Percentiles rank a stretch among this genome's conserved stretches.
phyloP scores from a whole-genome alignment of 2,797 vertebrate species.

The Neopelma chrysocephalum region DNA sequence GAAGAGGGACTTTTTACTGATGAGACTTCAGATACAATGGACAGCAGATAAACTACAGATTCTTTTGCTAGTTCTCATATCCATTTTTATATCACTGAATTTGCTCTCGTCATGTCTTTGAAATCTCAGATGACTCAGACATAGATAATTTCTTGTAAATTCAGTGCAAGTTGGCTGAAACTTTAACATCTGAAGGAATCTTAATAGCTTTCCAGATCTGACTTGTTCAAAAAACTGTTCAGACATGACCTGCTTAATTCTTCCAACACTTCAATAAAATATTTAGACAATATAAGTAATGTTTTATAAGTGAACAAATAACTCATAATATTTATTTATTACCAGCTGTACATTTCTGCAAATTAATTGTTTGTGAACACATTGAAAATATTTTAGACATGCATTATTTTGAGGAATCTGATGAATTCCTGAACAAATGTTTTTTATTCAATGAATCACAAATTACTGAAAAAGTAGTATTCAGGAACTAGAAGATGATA shows the following conservation, averaged over 20 bases:
- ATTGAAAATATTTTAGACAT: background rate
- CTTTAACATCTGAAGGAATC: slow-evolving; percentile 8
- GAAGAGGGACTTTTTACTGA: background rate
- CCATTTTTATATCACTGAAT: background rate
- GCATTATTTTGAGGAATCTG: background rate
- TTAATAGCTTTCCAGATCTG: slow-evolving; percentile 50
- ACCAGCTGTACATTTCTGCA: background rate
- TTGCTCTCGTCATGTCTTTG: background rate
- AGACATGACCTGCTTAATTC: slow-evolving; percentile 42
- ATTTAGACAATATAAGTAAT: background rate
- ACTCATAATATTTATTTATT: background rate
- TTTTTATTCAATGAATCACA: background rate
- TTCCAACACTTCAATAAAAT: slow-evolving; percentile 1
- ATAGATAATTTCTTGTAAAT: slow-evolving; percentile 31
- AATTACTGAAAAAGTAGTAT: background rate
- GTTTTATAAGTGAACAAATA: slow-evolving; percentile 11
- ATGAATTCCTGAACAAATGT: background rate
- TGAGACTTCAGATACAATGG: background rate
- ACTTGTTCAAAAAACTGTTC: slow-evolving; percentile 52
- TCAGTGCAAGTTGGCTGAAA: slow-evolving; percentile 14
- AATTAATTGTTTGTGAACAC: background rate
- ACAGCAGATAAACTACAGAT: background rate
- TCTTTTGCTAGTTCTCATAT: background rate
- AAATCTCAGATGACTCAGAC: slow-evolving; percentile 37
- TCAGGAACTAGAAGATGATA: background rate